Base-by-base conservation (phyloP, 2,113 vertebrate genomes). In the Gnathonemus echidnorhynchus region DNA sequence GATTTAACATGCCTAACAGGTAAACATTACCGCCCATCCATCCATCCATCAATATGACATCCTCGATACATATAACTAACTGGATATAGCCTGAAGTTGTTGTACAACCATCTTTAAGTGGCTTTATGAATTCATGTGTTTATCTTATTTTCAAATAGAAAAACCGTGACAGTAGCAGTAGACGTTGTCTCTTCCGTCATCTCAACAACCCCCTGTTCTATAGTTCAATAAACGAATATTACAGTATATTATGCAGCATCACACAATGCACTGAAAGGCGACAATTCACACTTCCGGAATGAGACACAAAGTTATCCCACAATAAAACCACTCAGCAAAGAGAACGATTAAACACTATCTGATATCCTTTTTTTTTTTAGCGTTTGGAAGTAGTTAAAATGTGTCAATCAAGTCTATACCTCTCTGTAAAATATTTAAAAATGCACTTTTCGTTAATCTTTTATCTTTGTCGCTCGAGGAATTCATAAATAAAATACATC, bases 221-320 rank as follows among this genome's bases (percentile, higher is more conserved):
- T 13, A 70, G 11, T 70, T 11, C 9, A 70, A 11, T 70, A 31
- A 31, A 27, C 10, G 9, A 70, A 70, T 13, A 66, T n/a, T 27
- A 21, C 53, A 21, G 5, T 56, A 31, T 70, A 31, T 70, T 70
- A 70, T 31, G 3, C 62, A 70, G 10, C 62, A 11, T 70, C 95
- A 95, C 95, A 92, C 95, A 95, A 95, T 95, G 95, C 92, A 95
- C 95, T 93, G 95, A 95, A 96, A 96, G 85, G 92, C 94, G 92
- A 95, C 52, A 95, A 97, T 97, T 95, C 95, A 98, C 97, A 97
- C 97, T 97, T 21, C 2, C 9, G 27, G 86, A 86, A 87, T 87
- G 86, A 56, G 9, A 8, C 17, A 27, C 46, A 52, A 77, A 77
- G 85, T 17, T 77, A 52, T 19, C 3, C 48, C 1, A 13, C 27